Percentiles rank a stretch among this genome's conserved stretches.
phyloP scores from a whole-genome alignment of 2,797 vertebrate species.

The Hydrocynus forskahlii region DNA sequence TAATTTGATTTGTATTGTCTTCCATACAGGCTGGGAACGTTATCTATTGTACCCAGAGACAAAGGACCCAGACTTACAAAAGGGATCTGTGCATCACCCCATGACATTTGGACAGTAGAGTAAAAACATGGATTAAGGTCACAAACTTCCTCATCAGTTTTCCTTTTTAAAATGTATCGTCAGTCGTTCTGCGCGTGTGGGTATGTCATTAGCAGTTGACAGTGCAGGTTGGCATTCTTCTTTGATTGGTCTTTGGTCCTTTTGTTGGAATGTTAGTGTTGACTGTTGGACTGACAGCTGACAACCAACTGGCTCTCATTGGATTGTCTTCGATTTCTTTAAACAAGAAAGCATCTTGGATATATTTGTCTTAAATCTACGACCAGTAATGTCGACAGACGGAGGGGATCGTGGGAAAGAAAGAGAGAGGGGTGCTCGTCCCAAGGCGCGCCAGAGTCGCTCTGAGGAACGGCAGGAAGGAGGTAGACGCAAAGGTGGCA shows the following conservation, averaged over 20 bases:
- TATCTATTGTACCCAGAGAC: not conserved
- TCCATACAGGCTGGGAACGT: not conserved
- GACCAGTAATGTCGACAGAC: constrained; percentile 67
- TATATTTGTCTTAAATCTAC: not conserved
- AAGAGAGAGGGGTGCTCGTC: constrained; percentile 79
- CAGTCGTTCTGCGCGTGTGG: not conserved
- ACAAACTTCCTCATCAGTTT: not conserved
- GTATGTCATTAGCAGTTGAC: not conserved
- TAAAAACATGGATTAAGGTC: not conserved
- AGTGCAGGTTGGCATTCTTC: not conserved
- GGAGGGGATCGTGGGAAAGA: constrained; percentile 77
- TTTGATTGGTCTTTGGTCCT: not conserved
- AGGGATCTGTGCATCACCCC: not conserved
- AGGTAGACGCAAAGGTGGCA: constrained; percentile 68
- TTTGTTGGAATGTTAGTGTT: not conserved
- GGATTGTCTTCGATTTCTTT: too few species aligned
- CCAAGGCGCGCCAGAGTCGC: constrained; percentile 82
- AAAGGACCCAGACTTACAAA: not conserved
- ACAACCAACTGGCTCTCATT: not conserved
- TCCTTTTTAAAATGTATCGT: not conserved
- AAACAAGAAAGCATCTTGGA: not conserved
- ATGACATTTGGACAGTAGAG: not conserved
- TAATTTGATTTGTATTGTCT: not conserved
- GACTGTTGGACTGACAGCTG: not conserved
- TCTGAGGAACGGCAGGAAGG: constrained; percentile 81